Conservation (phyloP, 2,888 invertebrate species). For the Rhyacophila evoluta region DNA sequence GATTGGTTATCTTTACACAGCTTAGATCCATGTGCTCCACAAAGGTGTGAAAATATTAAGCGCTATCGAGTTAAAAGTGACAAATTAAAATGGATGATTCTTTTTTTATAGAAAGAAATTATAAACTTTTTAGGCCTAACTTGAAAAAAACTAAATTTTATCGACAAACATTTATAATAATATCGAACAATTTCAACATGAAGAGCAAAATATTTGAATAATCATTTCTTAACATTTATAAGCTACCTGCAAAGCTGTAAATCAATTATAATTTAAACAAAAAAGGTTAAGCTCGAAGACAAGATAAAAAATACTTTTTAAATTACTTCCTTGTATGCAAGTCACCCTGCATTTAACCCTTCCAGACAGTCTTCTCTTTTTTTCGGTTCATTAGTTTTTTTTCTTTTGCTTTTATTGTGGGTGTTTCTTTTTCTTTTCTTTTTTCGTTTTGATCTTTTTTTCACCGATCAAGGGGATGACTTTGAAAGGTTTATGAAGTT, state of each 20-base stretch:
- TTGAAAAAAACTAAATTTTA: no score
- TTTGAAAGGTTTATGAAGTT: conserved; percentile 54
- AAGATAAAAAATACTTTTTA: not conserved
- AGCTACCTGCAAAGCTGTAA: not conserved
- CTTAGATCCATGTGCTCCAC: no score
- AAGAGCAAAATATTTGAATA: no score
- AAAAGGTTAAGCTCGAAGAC: not conserved
- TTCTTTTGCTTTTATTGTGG: conserved; percentile 32
- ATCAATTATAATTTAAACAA: not conserved
- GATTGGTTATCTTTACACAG: no score
- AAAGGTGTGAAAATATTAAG: no score
- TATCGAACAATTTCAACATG: no score
- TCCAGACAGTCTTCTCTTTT: conserved; percentile 42
- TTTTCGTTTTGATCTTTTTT: conserved; percentile 34
- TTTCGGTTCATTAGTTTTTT: conserved; percentile 50
- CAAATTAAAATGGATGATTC: no score
- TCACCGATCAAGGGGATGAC: conserved; percentile 50
- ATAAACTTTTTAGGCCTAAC: no score
- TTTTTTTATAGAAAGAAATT: no score
- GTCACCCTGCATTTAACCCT: conserved; percentile 52
- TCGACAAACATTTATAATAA: no score
- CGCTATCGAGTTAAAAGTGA: no score
- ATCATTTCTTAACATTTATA: no score
- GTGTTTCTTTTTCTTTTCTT: conserved; percentile 41
- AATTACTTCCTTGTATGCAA: conserved; percentile 37